Percentiles rank a stretch among this genome's conserved stretches.
Conservation (phyloP, 1,140 invertebrate genomes). For the Hesperophylax magnus region DNA sequence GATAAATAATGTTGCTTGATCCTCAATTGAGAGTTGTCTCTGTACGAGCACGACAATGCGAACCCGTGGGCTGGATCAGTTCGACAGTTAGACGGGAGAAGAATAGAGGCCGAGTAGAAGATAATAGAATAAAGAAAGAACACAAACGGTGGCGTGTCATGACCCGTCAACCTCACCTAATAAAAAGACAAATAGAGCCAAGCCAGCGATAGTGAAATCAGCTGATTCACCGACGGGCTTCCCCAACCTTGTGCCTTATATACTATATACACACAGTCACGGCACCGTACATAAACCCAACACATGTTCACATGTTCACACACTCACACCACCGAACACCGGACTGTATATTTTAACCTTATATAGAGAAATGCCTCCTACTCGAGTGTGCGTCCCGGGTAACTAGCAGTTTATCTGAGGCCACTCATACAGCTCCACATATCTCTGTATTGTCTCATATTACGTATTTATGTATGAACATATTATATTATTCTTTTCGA, state of each 20-base stretch:
- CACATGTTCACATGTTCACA: slow-evolving; percentile 29
- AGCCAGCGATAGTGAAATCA: slow-evolving; percentile 53
- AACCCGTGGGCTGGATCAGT: not conserved
- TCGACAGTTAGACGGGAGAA: no score
- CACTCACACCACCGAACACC: slow-evolving; percentile 15
- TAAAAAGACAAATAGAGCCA: slow-evolving; percentile 52
- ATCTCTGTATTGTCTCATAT: no score
- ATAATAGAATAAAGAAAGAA: not conserved
- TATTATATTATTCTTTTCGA: not conserved
- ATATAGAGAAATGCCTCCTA: slow-evolving; percentile 36
- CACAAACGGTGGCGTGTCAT: slow-evolving; percentile 16
- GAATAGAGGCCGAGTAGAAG: no score
- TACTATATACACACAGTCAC: slow-evolving; percentile 25
- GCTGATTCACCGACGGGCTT: slow-evolving; percentile 50
- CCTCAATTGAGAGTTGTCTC: no score
- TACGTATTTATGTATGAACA: not conserved
- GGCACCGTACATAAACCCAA: slow-evolving; percentile 26
- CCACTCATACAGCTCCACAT: not conserved
- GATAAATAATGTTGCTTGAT: no score
- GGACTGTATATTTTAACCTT: slow-evolving; percentile 49
- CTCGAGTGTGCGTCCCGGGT: slow-evolving; percentile 2
- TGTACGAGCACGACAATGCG: no score
- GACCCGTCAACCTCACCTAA: slow-evolving; percentile 41
- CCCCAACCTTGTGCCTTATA: slow-evolving; percentile 47
- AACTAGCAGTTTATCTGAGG: slow-evolving; percentile 23